Conservation (phyloP, 2,888 invertebrate genomes). For the Ariolimax columbianus region DNA sequence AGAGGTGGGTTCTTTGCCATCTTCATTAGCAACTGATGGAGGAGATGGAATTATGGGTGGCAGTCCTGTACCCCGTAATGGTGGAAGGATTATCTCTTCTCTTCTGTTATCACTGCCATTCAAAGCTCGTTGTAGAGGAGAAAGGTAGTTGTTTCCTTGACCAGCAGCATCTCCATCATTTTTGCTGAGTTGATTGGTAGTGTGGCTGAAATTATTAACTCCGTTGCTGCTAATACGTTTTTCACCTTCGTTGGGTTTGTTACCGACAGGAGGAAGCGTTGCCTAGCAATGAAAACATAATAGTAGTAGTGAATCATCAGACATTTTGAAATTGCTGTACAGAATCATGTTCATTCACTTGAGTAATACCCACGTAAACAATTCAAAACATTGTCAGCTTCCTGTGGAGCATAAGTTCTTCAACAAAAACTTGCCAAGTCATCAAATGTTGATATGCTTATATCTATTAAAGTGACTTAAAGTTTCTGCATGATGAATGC, state of each 20-base stretch:
- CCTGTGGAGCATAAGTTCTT: too few species aligned
- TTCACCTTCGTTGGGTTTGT: neutral
- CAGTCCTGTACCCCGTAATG: conserved; percentile 27
- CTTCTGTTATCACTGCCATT: neutral
- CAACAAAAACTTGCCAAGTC: too few species aligned
- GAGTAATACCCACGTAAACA: too few species aligned
- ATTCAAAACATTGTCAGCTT: too few species aligned
- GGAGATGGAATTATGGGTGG: conserved; percentile 6
- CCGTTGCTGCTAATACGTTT: neutral
- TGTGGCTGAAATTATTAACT: neutral
- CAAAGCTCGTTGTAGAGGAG: conserved; percentile 5
- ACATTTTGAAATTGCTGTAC: too few species aligned
- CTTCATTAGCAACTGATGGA: neutral
- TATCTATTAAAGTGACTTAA: too few species aligned
- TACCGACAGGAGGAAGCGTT: neutral
- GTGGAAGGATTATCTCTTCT: conserved; percentile 18
- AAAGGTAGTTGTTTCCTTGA: neutral
- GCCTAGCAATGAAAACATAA: neutral
- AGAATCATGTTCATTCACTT: too few species aligned
- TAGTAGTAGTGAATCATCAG: too few species aligned
- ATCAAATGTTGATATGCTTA: too few species aligned
- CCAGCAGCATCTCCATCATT: neutral
- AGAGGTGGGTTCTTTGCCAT: neutral
- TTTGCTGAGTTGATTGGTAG: neutral
- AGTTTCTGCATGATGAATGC: too few species aligned